These are phyloP conservation scores for Nymphicus hollandicus DNA, from an alignment of 2,113 vertebrate genomes.

Conservation along the genomic window DNA sequence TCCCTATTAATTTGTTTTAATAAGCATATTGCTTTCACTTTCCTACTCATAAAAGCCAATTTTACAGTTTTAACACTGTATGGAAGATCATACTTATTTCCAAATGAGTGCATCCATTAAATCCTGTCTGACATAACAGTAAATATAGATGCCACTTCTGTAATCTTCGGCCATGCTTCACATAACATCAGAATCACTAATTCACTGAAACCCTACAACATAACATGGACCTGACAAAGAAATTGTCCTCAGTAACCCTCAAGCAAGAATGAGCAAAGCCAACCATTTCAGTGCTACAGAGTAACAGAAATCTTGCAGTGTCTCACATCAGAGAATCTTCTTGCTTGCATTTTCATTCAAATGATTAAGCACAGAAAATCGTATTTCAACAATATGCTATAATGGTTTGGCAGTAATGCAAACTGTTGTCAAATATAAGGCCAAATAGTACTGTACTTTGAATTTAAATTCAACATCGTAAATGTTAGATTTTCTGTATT, in stretches of 20 bases:
- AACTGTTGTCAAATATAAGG: background rate
- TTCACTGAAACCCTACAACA: background rate
- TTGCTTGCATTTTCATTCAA: background rate
- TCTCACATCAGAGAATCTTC: background rate
- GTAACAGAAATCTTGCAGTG: background rate
- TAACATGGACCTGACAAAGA: background rate
- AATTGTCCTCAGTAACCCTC: background rate
- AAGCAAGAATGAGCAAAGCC: background rate
- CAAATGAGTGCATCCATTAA: background rate
- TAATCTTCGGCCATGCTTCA: background rate
- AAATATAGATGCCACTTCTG: background rate
- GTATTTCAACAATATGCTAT: background rate
- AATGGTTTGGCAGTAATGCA: background rate
- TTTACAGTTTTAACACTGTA: background rate
- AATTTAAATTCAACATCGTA: background rate
- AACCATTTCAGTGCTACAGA: background rate
- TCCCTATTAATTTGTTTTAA: background rate
- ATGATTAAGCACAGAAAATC: background rate
- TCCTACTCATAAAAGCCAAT: background rate
- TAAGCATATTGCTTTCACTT: background rate
- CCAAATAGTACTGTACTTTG: background rate
- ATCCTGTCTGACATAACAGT: background rate
- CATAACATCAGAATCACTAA: background rate
- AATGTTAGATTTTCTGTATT: background rate
- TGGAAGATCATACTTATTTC: background rate